Percentiles rank a stretch among this genome's conserved stretches.
These are phyloP conservation scores for Thera britannica DNA, from an alignment of 2,888 invertebrate species.

Conservation along the genomic window DNA sequence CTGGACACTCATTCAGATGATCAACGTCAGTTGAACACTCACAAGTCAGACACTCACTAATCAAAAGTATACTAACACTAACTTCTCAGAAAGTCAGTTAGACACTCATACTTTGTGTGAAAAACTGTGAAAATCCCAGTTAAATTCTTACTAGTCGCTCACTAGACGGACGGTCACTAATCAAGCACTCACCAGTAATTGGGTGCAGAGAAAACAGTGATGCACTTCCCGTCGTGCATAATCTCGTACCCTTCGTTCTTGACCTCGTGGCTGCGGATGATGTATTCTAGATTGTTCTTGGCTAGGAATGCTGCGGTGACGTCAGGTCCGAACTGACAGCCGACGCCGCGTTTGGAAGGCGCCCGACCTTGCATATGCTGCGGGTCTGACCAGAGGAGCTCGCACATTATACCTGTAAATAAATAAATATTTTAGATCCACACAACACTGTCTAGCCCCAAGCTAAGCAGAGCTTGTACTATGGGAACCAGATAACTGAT, in stretches of 20 bases:
- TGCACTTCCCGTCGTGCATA: constrained; percentile 97
- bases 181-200: constrained; percentile 94
- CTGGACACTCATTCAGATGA: no score
- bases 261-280: constrained; percentile 98
- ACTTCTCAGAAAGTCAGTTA: no score
- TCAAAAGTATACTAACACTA: no score
- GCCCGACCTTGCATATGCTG: constrained; percentile 94
- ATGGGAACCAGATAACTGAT: no score
- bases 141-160: no score
- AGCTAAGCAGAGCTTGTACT: no score
- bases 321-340: constrained; percentile 99
- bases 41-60: no score
- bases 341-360: constrained; percentile 98
- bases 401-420: constrained; percentile 94
- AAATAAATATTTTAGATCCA: no score
- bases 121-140: no score
- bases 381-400: constrained; percentile 99
- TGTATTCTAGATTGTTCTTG: constrained; percentile 94
- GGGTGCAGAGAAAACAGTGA: constrained; percentile 99
- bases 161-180: neutral
- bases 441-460: no score
- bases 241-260: constrained; percentile 98
- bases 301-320: constrained; percentile 94
- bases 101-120: no score
- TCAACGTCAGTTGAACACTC: no score